Percentiles rank a stretch among this genome's conserved stretches.
Evolutionary conservation across 1,140 invertebrate genomes (phyloP).

Genomic region (Brachystomella parvula): DNA sequence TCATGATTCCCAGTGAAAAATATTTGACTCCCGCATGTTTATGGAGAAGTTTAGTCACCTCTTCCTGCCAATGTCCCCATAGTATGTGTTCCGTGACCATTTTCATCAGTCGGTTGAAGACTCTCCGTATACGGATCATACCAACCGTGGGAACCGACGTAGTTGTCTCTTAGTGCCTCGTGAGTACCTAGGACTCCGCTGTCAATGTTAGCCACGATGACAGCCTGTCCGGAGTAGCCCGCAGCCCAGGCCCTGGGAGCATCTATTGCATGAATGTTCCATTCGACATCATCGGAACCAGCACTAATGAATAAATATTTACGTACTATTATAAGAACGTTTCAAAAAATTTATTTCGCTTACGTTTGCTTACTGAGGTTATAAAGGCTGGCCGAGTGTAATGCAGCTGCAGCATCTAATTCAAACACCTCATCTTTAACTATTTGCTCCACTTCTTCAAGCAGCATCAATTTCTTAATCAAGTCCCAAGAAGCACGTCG

Average conservation of each 20-base stretch:
- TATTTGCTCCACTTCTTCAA: slow-evolving; percentile 12
- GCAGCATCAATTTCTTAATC: not conserved
- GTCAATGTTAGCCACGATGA: slow-evolving; percentile 12
- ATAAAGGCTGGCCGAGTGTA: not conserved
- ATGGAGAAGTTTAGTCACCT: not conserved
- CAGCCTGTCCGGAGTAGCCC: not conserved
- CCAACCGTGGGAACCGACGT: not conserved
- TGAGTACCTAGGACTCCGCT: slow-evolving; percentile 1
- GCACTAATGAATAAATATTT: not conserved
- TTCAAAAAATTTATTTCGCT: not conserved
- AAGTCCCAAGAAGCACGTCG: not conserved
- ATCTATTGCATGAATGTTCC: slow-evolving; percentile 1
- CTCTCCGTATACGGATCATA: not conserved
- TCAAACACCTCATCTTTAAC: slow-evolving; percentile 5
- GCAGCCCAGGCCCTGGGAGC: not conserved
- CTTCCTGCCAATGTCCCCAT: not conserved
- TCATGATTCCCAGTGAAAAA: not conserved
- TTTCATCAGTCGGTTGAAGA: not conserved
- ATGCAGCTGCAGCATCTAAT: not conserved
- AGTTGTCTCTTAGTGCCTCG: not conserved
- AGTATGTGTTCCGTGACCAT: slow-evolving; percentile 11
- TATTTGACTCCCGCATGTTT: not conserved
- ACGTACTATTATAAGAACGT: too few relatives aligned
- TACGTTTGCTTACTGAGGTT: not conserved
- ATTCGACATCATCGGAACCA: slow-evolving; percentile 3